A percentile compares a stretch with the other conserved stretches of the same genome.
phyloP scores from a whole-genome alignment of 2,888 invertebrate species.

The Homarus gammarus region DNA sequence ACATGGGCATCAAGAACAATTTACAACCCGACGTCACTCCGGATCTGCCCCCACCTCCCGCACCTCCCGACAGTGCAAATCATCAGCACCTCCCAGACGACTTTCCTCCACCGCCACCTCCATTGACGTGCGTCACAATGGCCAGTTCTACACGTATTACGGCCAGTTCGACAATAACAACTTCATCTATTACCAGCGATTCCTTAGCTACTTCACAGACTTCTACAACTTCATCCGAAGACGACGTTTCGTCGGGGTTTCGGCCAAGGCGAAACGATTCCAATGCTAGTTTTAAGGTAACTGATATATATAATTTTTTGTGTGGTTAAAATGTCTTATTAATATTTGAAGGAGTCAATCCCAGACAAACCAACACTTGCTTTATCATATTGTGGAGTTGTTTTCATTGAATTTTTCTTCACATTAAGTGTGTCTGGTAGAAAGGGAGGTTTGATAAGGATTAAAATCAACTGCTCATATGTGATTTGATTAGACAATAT shows the following conservation, averaged over 20 bases:
- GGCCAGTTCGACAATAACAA: constrained; percentile 52
- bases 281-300: constrained; percentile 90
- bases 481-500: no score
- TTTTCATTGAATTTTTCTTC: no score
- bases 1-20: constrained; percentile 73
- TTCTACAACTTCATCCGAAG: constrained; percentile 83
- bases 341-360: no score
- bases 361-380: no score
- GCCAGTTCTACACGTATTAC: constrained; percentile 63
- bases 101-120: constrained; percentile 79
- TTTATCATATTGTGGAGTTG: no score
- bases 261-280: constrained; percentile 86
- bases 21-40: constrained; percentile 73
- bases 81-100: constrained; percentile 77
- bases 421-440: no score
- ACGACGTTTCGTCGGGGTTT: constrained; percentile 47
- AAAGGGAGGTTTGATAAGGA: no score
- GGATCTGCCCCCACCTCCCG: constrained; percentile 75
- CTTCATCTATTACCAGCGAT: constrained; percentile 81
- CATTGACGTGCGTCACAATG: constrained; percentile 76
- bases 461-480: no score
- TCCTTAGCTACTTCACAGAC: constrained; percentile 89
- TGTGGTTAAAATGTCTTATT: not conserved
- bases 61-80: constrained; percentile 74
- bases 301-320: constrained; percentile 36